Conservation (phyloP, 2,113 vertebrate species). For the Xenopus tropicalis region DNA sequence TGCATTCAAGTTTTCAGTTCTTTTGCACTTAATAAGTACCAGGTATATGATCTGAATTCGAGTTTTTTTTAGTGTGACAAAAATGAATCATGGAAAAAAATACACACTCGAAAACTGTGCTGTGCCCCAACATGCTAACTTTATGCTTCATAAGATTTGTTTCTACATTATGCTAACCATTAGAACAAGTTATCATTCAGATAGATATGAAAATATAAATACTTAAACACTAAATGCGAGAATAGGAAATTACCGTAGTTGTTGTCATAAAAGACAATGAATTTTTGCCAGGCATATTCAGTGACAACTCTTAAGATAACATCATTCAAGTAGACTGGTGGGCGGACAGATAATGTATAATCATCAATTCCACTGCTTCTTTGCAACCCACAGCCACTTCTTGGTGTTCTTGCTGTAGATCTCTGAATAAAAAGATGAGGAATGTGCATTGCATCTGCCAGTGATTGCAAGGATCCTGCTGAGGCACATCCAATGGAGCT, state of each 20-base stretch:
- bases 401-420: conserved; percentile 78
- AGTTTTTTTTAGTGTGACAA: too few species aligned
- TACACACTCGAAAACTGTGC: too few species aligned
- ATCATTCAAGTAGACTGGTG: conserved; percentile 91
- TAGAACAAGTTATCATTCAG: too few species aligned
- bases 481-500: conserved; percentile 97
- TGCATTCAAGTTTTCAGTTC: too few species aligned
- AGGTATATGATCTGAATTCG: too few species aligned
- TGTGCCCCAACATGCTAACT: too few species aligned
- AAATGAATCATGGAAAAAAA: too few species aligned
- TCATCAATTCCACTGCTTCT: conserved; percentile 80
- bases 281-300: conserved; percentile 97
- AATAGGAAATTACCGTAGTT: conserved; percentile 79
- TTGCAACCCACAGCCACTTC: conserved; percentile 82
- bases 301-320: conserved; percentile 92
- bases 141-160: too few species aligned
- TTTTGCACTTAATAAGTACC: too few species aligned
- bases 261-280: conserved; percentile 94
- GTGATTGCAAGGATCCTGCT: conserved; percentile 86
- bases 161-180: too few species aligned
- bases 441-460: conserved; percentile 97
- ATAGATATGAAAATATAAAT: too few species aligned
- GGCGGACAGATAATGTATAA: conserved; percentile 94
- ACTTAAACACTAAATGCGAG: background rate
- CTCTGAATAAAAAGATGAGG: conserved; percentile 96